Conservation (phyloP, 1,140 invertebrate genomes). For the Cydia strobilella region DNA sequence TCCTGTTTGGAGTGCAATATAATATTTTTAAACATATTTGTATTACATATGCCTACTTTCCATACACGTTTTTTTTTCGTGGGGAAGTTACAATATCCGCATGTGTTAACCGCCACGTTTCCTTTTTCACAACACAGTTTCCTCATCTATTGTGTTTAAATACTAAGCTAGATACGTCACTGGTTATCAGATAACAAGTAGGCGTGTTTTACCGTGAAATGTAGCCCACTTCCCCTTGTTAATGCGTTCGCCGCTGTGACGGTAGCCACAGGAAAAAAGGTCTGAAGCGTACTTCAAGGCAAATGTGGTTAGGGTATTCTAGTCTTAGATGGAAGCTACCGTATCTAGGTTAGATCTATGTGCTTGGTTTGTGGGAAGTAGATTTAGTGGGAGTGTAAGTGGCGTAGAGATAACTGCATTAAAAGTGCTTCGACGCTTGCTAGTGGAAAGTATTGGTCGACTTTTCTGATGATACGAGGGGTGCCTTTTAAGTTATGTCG, state of each 20-base stretch:
- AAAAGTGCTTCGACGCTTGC: neutral
- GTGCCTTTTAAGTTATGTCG: too few relatives aligned
- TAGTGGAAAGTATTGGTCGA: neutral
- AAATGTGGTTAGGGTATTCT: neutral
- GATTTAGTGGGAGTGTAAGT: neutral
- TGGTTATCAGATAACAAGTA: conserved; percentile 40
- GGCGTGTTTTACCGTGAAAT: conserved; percentile 52
- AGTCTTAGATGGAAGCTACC: neutral
- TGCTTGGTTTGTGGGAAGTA: neutral
- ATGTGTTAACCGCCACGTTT: neutral
- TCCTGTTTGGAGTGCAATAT: too few relatives aligned
- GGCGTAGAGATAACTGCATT: neutral
- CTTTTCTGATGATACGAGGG: too few relatives aligned
- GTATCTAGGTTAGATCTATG: conserved; percentile 13
- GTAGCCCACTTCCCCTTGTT: conserved; percentile 52
- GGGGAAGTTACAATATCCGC: neutral
- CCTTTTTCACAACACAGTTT: conserved; percentile 6
- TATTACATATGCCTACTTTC: too few relatives aligned
- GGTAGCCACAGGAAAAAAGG: conserved; percentile 43
- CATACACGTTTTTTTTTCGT: too few relatives aligned
- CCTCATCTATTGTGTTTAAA: conserved; percentile 33
- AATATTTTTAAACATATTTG: too few relatives aligned
- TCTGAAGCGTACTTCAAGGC: neutral
- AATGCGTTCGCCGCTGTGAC: conserved; percentile 60
- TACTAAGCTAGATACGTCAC: conserved; percentile 37